A percentile compares a stretch with the other conserved stretches of the same genome.
phyloP scores from a whole-genome alignment of 2,888 invertebrate genomes.

The Cosmia pyralina region DNA sequence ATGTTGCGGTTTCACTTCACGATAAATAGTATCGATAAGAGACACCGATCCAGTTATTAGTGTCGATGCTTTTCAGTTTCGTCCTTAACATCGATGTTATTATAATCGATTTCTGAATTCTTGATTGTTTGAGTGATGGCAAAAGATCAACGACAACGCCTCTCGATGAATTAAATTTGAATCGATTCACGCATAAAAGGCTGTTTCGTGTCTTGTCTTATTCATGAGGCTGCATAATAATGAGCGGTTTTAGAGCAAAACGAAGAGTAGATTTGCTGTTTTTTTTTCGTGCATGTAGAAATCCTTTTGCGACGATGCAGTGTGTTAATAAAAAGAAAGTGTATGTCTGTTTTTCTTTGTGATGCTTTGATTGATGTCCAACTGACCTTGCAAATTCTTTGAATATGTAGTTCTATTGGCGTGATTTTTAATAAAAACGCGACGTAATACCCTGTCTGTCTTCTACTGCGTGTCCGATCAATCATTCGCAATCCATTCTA shows the following conservation, averaged over 20 bases:
- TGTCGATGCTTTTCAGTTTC: constrained; percentile 60
- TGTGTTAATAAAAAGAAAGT: constrained; percentile 53
- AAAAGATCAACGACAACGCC: constrained; percentile 60
- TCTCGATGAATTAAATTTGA: constrained; percentile 64
- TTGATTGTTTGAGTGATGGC: constrained; percentile 62
- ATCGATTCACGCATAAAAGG: constrained; percentile 67
- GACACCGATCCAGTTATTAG: constrained; percentile 73
- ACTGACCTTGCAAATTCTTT: constrained; percentile 65
- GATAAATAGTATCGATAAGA: constrained; percentile 82
- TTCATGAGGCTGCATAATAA: constrained; percentile 69
- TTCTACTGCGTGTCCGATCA: constrained; percentile 74
- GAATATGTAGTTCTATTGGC: constrained; percentile 49
- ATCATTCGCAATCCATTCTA: constrained; percentile 73
- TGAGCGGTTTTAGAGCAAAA: constrained; percentile 62
- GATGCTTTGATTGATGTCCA: constrained; percentile 65
- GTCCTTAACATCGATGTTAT: constrained; percentile 68
- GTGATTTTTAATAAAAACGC: constrained; percentile 58
- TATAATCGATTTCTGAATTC: constrained; percentile 64
- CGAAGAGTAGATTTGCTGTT: constrained; percentile 54
- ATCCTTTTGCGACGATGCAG: constrained; percentile 44
- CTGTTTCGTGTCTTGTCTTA: constrained; percentile 70
- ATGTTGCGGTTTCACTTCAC: constrained; percentile 74
- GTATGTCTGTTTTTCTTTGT: constrained; percentile 51
- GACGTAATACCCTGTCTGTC: constrained; percentile 67
- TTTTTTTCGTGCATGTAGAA: constrained; percentile 46